These are phyloP conservation scores for Cephus runcator DNA, from an alignment of 2,888 invertebrate genomes.

Conservation along the genomic window DNA sequence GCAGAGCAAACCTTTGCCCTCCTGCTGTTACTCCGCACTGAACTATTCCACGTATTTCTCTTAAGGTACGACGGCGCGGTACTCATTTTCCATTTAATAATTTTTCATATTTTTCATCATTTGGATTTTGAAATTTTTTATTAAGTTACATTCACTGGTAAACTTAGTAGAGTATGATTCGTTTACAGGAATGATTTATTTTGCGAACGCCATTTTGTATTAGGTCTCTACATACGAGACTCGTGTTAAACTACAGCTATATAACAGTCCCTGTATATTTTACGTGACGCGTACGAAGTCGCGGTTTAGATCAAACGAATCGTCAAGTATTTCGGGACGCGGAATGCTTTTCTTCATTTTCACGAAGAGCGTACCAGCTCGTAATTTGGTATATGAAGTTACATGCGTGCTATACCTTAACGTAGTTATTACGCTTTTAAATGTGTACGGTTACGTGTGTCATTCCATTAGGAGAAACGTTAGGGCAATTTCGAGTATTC, in stretches of 20 bases:
- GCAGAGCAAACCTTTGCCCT: slow-evolving; percentile 35
- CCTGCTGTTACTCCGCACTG: slow-evolving; percentile 22
- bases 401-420: neutral
- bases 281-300: neutral
- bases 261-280: neutral
- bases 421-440: neutral
- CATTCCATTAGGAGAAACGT: neutral
- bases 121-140: neutral
- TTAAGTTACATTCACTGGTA: neutral
- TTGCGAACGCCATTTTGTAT: neutral
- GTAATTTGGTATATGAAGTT: neutral
- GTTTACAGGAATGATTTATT: neutral
- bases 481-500: neutral
- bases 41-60: slow-evolving; percentile 8
- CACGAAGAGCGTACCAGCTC: neutral
- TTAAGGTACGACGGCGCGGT: neutral
- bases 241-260: neutral
- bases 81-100: neutral
- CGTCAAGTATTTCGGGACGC: neutral
- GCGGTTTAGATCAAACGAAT: neutral
- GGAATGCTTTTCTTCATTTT: neutral
- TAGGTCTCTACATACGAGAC: neutral
- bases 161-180: neutral
- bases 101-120: neutral
- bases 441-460: neutral